Evolutionary conservation across 2,113 vertebrate species (phyloP).

Genomic region (Pionites leucogaster): DNA sequence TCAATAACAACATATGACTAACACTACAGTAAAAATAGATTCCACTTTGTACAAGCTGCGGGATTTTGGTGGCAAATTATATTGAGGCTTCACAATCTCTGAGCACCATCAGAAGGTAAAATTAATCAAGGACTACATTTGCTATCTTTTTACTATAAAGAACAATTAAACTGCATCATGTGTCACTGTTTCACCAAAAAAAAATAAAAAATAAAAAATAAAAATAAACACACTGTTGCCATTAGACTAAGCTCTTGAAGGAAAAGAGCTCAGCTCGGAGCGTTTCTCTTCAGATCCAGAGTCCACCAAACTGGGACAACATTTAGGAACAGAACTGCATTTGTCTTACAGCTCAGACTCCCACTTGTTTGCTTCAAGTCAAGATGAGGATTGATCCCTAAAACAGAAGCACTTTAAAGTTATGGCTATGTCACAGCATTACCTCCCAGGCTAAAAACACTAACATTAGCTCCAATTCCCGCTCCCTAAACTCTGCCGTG

Average conservation of each 20-base stretch:
- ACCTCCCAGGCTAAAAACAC: background rate
- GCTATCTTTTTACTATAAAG: background rate
- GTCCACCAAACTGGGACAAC: background rate
- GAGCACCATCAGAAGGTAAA: background rate
- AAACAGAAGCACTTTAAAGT: background rate
- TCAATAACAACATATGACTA: background rate
- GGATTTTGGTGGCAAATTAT: background rate
- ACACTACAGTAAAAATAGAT: background rate
- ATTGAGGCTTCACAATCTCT: background rate
- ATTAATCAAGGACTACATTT: background rate
- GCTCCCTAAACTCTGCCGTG: background rate
- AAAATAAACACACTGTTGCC: background rate
- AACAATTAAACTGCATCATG: background rate
- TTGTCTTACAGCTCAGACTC: background rate
- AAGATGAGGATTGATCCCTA: background rate
- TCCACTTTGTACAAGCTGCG: background rate
- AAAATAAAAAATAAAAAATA: background rate
- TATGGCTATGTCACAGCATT: background rate
- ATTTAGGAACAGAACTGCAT: background rate
- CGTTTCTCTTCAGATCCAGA: background rate
- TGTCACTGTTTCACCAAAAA: background rate
- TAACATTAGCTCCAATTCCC: background rate
- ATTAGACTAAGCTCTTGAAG: background rate
- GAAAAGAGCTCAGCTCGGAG: background rate
- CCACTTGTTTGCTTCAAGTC: background rate